Evolutionary conservation across 1,140 invertebrate genomes (phyloP).

Genomic region (Papilio helenus): DNA sequence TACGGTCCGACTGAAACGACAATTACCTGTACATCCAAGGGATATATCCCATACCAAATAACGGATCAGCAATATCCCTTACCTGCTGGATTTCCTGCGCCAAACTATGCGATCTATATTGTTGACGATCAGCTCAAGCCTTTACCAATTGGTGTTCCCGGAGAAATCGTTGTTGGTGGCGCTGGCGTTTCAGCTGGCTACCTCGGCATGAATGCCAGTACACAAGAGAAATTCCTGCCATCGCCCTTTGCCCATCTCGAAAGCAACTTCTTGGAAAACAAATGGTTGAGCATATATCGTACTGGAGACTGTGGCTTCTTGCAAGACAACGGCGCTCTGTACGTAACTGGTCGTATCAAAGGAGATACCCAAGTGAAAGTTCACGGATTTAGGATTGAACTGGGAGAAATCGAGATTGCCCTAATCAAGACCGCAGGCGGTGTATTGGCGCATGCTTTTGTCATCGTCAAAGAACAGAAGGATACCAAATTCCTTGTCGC

Average conservation of each 20-base stretch:
- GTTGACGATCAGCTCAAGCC: constrained; percentile 2
- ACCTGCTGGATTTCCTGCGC: constrained; percentile 2
- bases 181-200: constrained; percentile 2
- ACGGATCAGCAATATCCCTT: not conserved
- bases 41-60: constrained; percentile 4
- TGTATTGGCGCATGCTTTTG: too few species aligned
- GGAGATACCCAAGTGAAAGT: too few species aligned
- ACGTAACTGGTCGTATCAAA: too few species aligned
- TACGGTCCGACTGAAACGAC: constrained; percentile 2
- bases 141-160: not conserved
- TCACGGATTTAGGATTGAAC: too few species aligned
- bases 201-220: not conserved
- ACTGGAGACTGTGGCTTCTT: constrained; percentile 3
- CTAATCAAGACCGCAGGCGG: too few species aligned
- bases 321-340: too few species aligned
- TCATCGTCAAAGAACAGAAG: too few species aligned
- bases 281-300: not conserved
- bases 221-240: not conserved
- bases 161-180: not conserved
- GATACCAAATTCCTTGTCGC: too few species aligned
- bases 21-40: constrained; percentile 4
- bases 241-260: constrained; percentile 2
- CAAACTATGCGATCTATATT: constrained; percentile 1
- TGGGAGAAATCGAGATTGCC: too few species aligned
- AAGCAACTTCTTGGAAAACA: not conserved